Evolutionary conservation across 2,113 vertebrate genomes (phyloP), one percentile per base, ranked within the genome.

Genomic region (Sisor rabdophorus): DNA sequence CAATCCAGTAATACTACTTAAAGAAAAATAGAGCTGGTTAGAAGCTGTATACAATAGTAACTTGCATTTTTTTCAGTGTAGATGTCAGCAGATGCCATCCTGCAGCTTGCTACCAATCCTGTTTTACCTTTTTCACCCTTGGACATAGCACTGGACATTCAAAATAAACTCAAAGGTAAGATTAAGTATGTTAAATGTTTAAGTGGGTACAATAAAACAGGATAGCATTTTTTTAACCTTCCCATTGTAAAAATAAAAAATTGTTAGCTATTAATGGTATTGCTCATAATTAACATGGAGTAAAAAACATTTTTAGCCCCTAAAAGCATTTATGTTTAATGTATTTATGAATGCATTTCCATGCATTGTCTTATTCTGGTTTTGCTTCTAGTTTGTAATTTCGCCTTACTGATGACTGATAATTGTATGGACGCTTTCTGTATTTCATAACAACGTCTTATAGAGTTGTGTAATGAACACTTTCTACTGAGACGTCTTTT

Each of bases 121-220:
- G 94, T 98, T 85, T 88, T 98, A 85, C 96, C 96, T 0, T 95
- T 97, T 86, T 95, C 88, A 86, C 94, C 95, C 80, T 91, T 98
- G 48, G 96, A 98, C 87, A 87, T 97, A 32, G 95, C 94, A 0
- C 88, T 98, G 87, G 92, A 95, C 88, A 89, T 97, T 86, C 96
- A 98, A 85, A 95, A 93, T 86, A 95, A 88, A 79, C 94, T 98
- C 71, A 95, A 93, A 96, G 95, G 95, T 98, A 94, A 91, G 80
- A 44, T 4, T 26, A 12, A 11, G 2, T 75, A 48, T 30, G 4
- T 24, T 67, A 47, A 44, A 26, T 2, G 10, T 30, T 60, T 8
- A 47, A 26, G 13, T 48, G 24, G 15, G 40, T 44, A 44, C 40
- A 11, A 30, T 19, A 68, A 19, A 50, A 28, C 12, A 12, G 24